Evolutionary conservation across 64 coral and sea anemone genomes (phyloP), one percentile per base, ranked within the genome.

Genomic region (Pocillopora verrucosa): DNA sequence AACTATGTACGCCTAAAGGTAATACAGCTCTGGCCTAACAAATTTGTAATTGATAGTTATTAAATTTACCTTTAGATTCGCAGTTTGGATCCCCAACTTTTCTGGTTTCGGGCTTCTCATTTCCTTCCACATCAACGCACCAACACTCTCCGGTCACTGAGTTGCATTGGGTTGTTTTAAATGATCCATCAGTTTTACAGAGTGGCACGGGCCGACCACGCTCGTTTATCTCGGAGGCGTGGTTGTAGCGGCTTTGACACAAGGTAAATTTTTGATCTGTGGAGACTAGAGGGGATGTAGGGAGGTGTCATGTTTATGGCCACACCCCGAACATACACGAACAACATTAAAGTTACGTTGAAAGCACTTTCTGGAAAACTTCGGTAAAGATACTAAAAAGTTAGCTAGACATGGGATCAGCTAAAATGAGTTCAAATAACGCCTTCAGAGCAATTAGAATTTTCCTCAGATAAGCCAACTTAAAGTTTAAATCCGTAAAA

Each of bases 191-290:
- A 0, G 15, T 22, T 11, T 80, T 26, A 74, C 90, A 92, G 0
- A 34, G 76, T 15, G 90, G 76, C 4, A 80, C 45, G 16, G 30
- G 14, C 26, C 68, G 45, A 11, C 26, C 76, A 16, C 51, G 60
- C 87, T 87, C 60, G 15, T 76, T 65, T 16, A 92, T 64, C n/a
- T 26, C 12, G 16, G 64, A 9, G 34, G 83, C 90, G 56, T 87
- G 9, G 63, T 92, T 92, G 59, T 87, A 82, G 68, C 74, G 60
- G 20, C 38, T 67, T 34, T 92, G 90, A 58, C 90, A 92, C 25
- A 78, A 56, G 0, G 90, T 60, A 45, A 92, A 62, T 24, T 57
- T 65, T 1, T 36, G 83, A 56, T 72, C 38, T 87, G 45, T 41
- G 4, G 76, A 26, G 14, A 30, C 75, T 88, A 34, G 19, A 75